phyloP scores from a whole-genome alignment of 2,888 invertebrate species.

The Saturnia pavonia region DNA sequence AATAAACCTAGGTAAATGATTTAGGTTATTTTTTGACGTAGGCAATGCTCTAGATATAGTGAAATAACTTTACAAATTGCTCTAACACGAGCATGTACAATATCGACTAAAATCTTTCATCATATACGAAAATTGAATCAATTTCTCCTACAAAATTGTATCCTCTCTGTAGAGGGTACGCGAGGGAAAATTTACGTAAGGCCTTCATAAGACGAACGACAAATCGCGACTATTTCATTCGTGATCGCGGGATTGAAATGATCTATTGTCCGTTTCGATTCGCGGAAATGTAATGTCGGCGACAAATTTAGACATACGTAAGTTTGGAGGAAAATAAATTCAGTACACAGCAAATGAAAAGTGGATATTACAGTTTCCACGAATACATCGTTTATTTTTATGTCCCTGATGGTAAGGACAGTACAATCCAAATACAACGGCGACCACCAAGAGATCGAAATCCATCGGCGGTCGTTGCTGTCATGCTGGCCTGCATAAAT shows the following conservation, averaged over 20 bases:
- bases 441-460: too few species aligned
- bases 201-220: background rate
- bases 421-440: too few species aligned
- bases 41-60: background rate
- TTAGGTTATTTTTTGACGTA: too few species aligned
- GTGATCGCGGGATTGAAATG: background rate
- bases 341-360: too few species aligned
- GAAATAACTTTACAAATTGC: background rate
- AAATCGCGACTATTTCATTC: background rate
- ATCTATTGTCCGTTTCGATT: conserved; percentile 4
- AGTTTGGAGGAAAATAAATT: background rate
- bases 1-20: too few species aligned
- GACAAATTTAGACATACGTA: background rate
- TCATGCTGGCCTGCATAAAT: too few species aligned
- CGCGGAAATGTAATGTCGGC: background rate
- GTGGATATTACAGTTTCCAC: too few species aligned
- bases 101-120: conserved; percentile 25
- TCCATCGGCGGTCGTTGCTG: too few species aligned
- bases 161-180: conserved; percentile 27
- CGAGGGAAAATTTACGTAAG: conserved; percentile 9
- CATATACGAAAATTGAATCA: conserved; percentile 65
- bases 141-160: conserved; percentile 64
- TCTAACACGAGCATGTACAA: background rate
- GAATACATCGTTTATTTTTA: too few species aligned
- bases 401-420: too few species aligned